Evolutionary conservation across 1,140 invertebrate species (phyloP), one percentile per base, ranked within the genome.

Genomic region (Aphidius gifuensis): DNA sequence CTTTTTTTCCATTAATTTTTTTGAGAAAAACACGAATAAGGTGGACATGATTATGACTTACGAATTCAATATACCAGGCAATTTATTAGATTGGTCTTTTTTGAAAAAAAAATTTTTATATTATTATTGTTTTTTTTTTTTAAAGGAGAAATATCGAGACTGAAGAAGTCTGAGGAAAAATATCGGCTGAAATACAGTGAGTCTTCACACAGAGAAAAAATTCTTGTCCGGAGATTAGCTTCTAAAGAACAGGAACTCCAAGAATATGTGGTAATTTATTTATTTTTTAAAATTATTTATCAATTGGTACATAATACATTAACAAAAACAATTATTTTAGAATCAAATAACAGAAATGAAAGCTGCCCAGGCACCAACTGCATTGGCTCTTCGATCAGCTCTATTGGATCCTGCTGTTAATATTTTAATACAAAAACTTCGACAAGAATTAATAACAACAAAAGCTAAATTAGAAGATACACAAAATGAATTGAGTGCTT

Each of bases 191-290:
- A 94, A 77, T 87, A 91, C 72, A 82, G 86, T 46, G 94, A 98
- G 74, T 88, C 92, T 57, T 90, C 90, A 67, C 87, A 94, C 66
- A 85, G 93, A 72, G 96, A 98, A 78, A 94, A 94, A 80, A 89
- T 96, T 60, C 85, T 98, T 60, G 90, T 97, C 58, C 88, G 96
- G 70, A 84, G 94, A 73, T 83, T 98, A 56, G 90, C 94, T 61
- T 91, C 91, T 63, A 98, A 98, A 82, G 96, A 98, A 78, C 94
- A 97, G 80, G 94, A 98, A 83, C 87, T 97, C 71, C 93, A 97
- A 82, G 94, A 97, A 83, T 95, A 92, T 84, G 88, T 92, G 81
- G 94, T 96, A 85, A 86, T 90, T 88, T 68, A 58, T 60, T 21
- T 58, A 58, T 58, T 49, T 58, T 61, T 46, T 47, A 5, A 7